Evolutionary conservation across 2,113 vertebrate genomes (phyloP), one percentile per base, ranked within the genome.

Genomic region (Ciconia boyciana): DNA sequence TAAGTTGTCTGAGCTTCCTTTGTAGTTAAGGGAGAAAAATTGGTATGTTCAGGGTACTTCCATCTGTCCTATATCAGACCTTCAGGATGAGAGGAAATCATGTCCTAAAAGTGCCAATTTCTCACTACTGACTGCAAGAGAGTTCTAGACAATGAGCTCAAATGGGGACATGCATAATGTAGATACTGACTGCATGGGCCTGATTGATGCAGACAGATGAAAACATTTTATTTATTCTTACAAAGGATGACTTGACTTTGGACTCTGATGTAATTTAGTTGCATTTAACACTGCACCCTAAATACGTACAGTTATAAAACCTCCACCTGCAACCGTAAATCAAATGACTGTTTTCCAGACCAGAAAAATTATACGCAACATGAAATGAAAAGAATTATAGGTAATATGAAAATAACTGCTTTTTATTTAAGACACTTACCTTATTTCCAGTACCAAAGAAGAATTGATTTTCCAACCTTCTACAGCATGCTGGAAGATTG

Each of bases 391-490:
- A 24, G 4, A 86, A 78, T 72, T 92, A 34, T 2, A 88, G 24
- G 29, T 31, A 66, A 70, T 77, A 70, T 32, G 24, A 96, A 96
- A 96, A 66, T 0, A 94, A 91, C 21, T 75, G 12, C 24, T 15
- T 41, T 60, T 92, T 93, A 78, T 90, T 95, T 88, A 94, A 94
- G 69, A 79, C 49, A 96, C 98, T 98, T 87, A 99, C 99, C 99
- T 98, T 98, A 99, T 99, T 96, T 98, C 98, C 85, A 98, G 71
- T 51, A 98, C 98, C 86, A 99, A 97, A 58, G 99, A 98, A 74
- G 98, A 98, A 98, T 99, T 99, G 90, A 98, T 98, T 97, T 98
- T 98, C 99, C 99, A 99, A 44, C 98, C 97, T 96, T 97, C 96
- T 87, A 96, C 96, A 61, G 97, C 96, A 75, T 97, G 98, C 66